Evolutionary conservation across 2,888 invertebrate genomes (phyloP).

Genomic region (Torymus texanus): DNA sequence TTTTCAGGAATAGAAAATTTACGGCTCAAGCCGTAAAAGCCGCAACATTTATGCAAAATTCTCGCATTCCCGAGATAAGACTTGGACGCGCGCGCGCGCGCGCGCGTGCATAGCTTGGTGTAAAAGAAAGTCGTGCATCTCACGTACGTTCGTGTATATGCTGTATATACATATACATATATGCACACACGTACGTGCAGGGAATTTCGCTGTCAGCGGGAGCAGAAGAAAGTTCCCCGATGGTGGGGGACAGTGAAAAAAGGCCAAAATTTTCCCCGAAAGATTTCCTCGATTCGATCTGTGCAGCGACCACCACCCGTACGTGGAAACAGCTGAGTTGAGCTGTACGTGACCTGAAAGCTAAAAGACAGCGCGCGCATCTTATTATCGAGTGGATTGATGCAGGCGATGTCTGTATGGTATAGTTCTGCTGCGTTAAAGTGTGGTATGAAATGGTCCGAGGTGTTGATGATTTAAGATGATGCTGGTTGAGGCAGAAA

Average conservation of each 20-base stretch:
- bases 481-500: no score
- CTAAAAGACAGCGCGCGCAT: no score
- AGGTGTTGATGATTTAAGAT: no score
- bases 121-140: conserved; percentile 42
- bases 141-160: neutral
- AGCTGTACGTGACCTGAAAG: no score
- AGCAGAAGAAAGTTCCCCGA: neutral
- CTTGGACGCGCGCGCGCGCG: neutral
- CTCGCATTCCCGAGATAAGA: conserved; percentile 32
- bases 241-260: conserved; percentile 8
- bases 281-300: conserved; percentile 31
- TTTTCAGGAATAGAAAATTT: conserved; percentile 31
- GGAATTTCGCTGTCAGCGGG: conserved; percentile 23
- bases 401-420: no score
- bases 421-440: no score
- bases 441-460: no score
- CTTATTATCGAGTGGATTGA: no score
- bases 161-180: neutral
- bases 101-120: neutral
- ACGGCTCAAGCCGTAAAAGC: conserved; percentile 2
- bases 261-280: conserved; percentile 31
- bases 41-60: conserved; percentile 39
- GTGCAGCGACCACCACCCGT: no score
- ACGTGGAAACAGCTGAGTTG: no score
- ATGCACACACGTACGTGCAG: conserved; percentile 20